A percentile compares a stretch with the other conserved stretches of the same genome.
Conservation (phyloP, 2,113 vertebrate species). For the Chaenocephalus aceratus region DNA sequence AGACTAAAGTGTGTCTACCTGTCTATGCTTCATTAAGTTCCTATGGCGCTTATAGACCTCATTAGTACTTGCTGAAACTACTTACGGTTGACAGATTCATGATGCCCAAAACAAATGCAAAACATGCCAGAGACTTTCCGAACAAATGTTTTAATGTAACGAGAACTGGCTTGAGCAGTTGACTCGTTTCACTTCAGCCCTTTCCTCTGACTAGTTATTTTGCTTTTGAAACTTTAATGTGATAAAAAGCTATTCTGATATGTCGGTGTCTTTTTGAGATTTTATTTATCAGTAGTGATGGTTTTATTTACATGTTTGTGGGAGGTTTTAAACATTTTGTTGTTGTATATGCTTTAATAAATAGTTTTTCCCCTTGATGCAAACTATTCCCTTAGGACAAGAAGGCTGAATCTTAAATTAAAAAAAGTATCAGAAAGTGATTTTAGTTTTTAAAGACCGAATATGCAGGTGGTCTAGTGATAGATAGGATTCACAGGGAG, state of each 20-base stretch:
- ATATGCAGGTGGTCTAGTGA: background rate
- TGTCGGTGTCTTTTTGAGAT: background rate
- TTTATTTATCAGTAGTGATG: background rate
- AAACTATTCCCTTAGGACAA: background rate
- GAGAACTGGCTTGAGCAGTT: background rate
- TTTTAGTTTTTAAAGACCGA: background rate
- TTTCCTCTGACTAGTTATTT: background rate
- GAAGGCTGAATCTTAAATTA: background rate
- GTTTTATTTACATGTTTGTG: conserved; percentile 3
- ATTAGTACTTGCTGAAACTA: background rate
- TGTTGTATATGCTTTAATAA: conserved; percentile 22
- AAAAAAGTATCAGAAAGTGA: conserved; percentile 21
- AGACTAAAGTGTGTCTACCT: background rate
- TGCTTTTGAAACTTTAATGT: conserved; percentile 12
- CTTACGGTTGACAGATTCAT: background rate
- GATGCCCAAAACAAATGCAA: background rate
- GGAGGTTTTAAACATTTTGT: background rate
- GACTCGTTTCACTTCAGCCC: background rate
- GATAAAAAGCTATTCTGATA: conserved; percentile 3
- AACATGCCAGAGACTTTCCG: background rate
- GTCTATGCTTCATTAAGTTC: conserved; percentile 7
- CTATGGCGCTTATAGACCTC: background rate
- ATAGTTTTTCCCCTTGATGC: conserved; percentile 22
- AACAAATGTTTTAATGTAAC: conserved; percentile 22
- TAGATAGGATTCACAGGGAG: background rate